Evolutionary conservation across 2,888 invertebrate species (phyloP), one percentile per base, ranked within the genome.

Genomic region (Amphimallon solstitiale): DNA sequence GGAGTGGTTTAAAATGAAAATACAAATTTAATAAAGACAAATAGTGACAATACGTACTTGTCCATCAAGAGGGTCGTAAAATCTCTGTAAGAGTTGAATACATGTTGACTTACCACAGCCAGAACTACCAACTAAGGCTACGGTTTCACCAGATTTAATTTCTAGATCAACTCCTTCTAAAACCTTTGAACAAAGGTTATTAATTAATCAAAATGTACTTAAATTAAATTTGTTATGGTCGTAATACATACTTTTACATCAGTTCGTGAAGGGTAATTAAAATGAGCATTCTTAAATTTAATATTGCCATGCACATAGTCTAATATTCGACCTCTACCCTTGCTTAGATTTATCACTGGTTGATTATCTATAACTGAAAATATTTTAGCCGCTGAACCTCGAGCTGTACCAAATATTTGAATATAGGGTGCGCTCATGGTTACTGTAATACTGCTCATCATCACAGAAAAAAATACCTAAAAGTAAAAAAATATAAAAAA

Each of bases 401-500:
- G 88, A 0, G 95, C 93, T 40, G 88, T 87, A 0, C 92, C 90
- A 73, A 95, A 91, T 7, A 91, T 88, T 77, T 93, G 92, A 77
- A 95, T 87, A 67, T 92, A 89, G 0, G 95, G 94, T 1, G 93
- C 89, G 0, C 92, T 90, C 79, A 92, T 89, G n/a, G 94, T 94
- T 66, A 95, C 89, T 76, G 90, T 91, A 73, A 90, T 89, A 0
- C 89, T 88, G 0, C 90, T 92, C 80, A 88, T 88, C 85, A 90
- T 85, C 0, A 92, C 89, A 54, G 90, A 88, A 80, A 94, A 92
- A 81, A 94, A 94, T 19, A 93, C 92, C 92, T 93, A 75, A 23
- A 59, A 59, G n/a, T 21, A 23, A n/a, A 15, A 4, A 43, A 43
- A 6, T 14, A 12, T n/a, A n/a, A n/a, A n/a, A n/a, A n/a, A n/a